Base-by-base conservation (phyloP, 1,140 invertebrate genomes). In the Drosophila watanabei region DNA sequence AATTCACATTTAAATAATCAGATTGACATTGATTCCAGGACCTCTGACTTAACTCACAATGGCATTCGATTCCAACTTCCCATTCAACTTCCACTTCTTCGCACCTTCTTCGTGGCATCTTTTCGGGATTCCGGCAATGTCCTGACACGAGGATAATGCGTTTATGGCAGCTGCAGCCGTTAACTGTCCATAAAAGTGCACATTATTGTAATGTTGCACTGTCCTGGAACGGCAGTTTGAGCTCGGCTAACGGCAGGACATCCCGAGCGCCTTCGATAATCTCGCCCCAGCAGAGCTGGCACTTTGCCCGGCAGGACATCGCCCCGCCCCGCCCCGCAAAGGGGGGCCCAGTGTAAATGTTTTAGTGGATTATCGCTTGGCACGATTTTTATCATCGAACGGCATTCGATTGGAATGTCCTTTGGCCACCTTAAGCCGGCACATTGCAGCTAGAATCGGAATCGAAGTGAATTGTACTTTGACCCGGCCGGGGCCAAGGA, bases 151-250 rank as follows among this genome's bases (percentile, higher is more conserved):
- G 84, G 83, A 82, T 90, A 90, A 89, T 91, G 79, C 87, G 87
- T 86, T 90, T 89, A 90, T 90, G 82, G 85, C 49, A 79, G 68
- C 68, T 86, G 86, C 85, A 90, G 86, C 82, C 86, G 82, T 89
- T 89, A 89, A 82, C 85, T 82, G 86, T 82, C 82, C 87, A 90
- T 89, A 89, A 89, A 89, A 88, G 62, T 90, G 85, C 86, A 89
- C 85, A 89, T 89, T 89, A 89, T 90, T 85, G 85, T 89, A 90
- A 90, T 89, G 81, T 90, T 88, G 85, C 86, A 90, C 75, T 86
- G 86, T 88, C 80, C 78, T 73, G 54, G 72, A 76, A 82, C 79
- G 79, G 81, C 75, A 69, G 56, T 75, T 84, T 80, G 77, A 84
- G 84, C 85, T 69, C 8, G 71, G 64, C 70, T 66, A 85, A 85